A percentile compares a stretch with the other conserved stretches of the same genome.
Conservation (phyloP, 1,140 invertebrate species). For the roundworm (Caenorhabditis elegans) region WBcel235 BX284605.5:8394001-8394500, state of each 20-base stretch:
- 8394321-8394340: neutral
- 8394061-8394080: neutral
- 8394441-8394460: no score
- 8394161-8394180: neutral
- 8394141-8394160: conserved; percentile 1
- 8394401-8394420: no score
- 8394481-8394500: no score
- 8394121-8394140: conserved; percentile 8
- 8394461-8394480: no score
- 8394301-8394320: conserved; percentile 29
- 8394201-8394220: neutral
- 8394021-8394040: no score
- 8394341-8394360: neutral
- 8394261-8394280: conserved; percentile 24
- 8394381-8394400: neutral
- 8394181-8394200: no score
- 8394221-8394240: conserved; percentile 36
- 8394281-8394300: conserved; percentile 20
- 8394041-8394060: no score
- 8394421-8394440: no score
- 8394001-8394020: no score
- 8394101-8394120: neutral
- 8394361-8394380: neutral
- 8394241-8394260: conserved; percentile 18
- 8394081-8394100: neutral